These are phyloP conservation scores for Thecophora atra DNA, from an alignment of 2,888 invertebrate genomes.

Conservation along the genomic window DNA sequence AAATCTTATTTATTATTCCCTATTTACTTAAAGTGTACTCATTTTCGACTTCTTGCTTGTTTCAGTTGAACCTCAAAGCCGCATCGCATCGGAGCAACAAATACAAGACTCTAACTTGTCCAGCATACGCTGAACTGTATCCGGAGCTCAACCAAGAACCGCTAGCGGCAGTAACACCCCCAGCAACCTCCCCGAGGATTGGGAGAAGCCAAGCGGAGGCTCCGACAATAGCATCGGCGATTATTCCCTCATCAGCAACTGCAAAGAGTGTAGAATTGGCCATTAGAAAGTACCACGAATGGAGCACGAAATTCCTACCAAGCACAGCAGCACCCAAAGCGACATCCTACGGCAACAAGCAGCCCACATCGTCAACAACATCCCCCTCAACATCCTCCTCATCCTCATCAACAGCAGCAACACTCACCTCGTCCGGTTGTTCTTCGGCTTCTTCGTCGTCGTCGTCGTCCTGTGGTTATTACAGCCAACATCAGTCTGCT, in stretches of 20 bases:
- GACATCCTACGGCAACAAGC: conserved; percentile 20
- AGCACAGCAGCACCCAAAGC: conserved; percentile 33
- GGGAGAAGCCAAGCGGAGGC: not conserved
- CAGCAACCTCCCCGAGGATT: conserved; percentile 25
- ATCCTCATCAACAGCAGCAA: conserved; percentile 12
- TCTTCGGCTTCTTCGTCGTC: conserved; percentile 36
- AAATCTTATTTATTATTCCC: not conserved
- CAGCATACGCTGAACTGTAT: conserved; percentile 55
- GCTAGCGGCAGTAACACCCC: conserved; percentile 32
- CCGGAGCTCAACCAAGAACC: conserved; percentile 45
- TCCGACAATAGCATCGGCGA: conserved; percentile 37
- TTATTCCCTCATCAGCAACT: conserved; percentile 41
- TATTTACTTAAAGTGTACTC: not conserved
- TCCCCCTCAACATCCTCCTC: conserved; percentile 29
- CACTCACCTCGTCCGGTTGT: conserved; percentile 7
- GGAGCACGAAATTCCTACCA: conserved; percentile 54
- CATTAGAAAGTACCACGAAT: conserved; percentile 56
- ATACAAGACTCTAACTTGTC: conserved; percentile 45
- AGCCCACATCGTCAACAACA: conserved; percentile 30
- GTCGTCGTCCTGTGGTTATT: conserved; percentile 23
- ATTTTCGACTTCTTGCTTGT: not conserved
- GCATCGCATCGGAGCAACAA: conserved; percentile 22
- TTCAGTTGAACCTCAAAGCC: conserved; percentile 1
- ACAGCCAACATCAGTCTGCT: conserved; percentile 25
- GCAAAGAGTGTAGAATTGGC: conserved; percentile 52